Evolutionary conservation across 2,113 vertebrate genomes (phyloP).

Genomic region (Aldabrachelys gigantea): DNA sequence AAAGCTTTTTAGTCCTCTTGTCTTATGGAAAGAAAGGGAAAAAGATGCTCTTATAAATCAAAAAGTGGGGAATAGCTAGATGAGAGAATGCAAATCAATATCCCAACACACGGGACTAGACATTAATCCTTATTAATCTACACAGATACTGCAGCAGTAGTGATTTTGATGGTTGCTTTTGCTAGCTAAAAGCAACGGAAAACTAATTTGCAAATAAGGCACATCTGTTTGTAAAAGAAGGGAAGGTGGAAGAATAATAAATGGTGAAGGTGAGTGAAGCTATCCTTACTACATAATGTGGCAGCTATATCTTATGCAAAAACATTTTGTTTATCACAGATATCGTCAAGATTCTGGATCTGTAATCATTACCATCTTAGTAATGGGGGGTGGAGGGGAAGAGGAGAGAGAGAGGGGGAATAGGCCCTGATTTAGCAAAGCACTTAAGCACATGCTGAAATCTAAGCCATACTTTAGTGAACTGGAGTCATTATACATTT

Average conservation of each 20-base stretch:
- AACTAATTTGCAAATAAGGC: background rate
- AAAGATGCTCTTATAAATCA: background rate
- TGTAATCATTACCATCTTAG: background rate
- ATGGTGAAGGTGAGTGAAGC: background rate
- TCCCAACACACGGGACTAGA: background rate
- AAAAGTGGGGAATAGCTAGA: background rate
- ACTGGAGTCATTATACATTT: background rate
- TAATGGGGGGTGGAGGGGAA: background rate
- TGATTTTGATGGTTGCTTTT: constrained; percentile 43
- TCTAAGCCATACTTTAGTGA: background rate
- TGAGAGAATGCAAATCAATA: constrained; percentile 44
- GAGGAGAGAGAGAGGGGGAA: background rate
- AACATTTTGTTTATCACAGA: accelerated
- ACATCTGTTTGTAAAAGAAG: constrained; percentile 31
- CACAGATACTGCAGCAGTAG: background rate
- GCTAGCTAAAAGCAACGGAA: constrained; percentile 11
- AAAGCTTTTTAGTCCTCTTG: constrained; percentile 30
- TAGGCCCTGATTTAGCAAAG: background rate
- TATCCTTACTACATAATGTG: background rate
- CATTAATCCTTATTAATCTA: constrained; percentile 50
- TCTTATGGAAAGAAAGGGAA: background rate
- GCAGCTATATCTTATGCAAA: accelerated
- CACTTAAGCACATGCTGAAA: background rate
- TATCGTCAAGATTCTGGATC: background rate
- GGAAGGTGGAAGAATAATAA: background rate